Evolutionary conservation across 2,113 vertebrate species (phyloP).

Genomic region (Tyto alba): DNA sequence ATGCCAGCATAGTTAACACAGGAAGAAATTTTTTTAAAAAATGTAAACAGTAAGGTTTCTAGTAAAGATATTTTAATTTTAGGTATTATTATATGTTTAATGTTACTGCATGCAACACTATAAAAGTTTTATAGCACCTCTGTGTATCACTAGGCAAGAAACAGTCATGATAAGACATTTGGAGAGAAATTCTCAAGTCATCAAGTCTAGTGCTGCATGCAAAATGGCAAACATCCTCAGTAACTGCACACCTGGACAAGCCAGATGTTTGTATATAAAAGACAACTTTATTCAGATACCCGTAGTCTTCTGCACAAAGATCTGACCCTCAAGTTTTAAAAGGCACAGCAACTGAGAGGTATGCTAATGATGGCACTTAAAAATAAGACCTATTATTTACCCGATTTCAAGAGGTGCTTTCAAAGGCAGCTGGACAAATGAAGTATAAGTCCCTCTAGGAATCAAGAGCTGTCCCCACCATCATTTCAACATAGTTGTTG

Average conservation of each 20-base stretch:
- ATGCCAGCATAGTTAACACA: neutral
- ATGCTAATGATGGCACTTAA: neutral
- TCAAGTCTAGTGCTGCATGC: neutral
- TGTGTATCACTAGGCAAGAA: neutral
- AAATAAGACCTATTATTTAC: neutral
- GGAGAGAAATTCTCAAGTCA: neutral
- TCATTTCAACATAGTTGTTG: neutral
- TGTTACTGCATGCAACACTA: neutral
- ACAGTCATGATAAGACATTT: accelerated
- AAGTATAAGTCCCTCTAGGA: neutral
- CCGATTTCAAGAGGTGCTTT: neutral
- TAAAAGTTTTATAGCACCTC: neutral
- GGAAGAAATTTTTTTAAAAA: neutral
- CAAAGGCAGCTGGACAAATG: neutral
- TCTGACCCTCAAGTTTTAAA: neutral
- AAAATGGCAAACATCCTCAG: neutral
- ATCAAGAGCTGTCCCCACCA: neutral
- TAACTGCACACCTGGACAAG: neutral
- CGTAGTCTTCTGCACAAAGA: neutral
- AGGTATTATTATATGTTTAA: neutral
- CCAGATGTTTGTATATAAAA: neutral
- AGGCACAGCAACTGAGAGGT: neutral
- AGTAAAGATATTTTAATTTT: neutral
- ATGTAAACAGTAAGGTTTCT: neutral
- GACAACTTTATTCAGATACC: neutral